These are phyloP conservation scores for Cinara cedri DNA, from an alignment of 2,888 invertebrate genomes.

Conservation along the genomic window DNA sequence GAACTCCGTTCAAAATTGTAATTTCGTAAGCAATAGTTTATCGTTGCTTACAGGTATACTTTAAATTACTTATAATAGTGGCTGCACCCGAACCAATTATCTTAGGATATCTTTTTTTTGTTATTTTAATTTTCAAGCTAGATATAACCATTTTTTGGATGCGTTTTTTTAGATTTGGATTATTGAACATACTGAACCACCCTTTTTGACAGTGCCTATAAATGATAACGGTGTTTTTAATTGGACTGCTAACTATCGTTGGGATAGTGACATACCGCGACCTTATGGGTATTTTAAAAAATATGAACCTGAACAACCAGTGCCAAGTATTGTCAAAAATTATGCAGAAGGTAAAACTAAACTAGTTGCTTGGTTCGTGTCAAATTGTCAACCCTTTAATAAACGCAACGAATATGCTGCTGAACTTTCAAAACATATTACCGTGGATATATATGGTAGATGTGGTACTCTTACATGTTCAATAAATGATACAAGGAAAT, in stretches of 20 bases:
- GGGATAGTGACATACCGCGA: constrained; percentile 93
- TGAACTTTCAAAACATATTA: constrained; percentile 82
- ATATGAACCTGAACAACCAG: constrained; percentile 66
- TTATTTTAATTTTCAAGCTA: no score
- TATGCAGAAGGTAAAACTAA: constrained; percentile 89
- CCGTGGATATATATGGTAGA: constrained; percentile 88
- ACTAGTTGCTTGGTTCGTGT: constrained; percentile 97
- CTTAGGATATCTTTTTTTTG: no score
- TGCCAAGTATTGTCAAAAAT: constrained; percentile 70
- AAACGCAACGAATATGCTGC: constrained; percentile 85
- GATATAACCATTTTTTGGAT: no score
- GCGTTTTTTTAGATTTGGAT: no score
- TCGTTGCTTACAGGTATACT: no score
- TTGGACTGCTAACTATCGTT: constrained; percentile 95
- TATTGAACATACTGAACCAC: no score
- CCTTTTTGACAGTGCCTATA: no score
- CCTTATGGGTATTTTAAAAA: constrained; percentile 93
- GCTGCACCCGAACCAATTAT: no score
- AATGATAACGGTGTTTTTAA: constrained; percentile 72
- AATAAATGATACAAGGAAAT: constrained; percentile 86
- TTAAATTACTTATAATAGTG: no score
- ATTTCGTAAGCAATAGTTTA: no score
- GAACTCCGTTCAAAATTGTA: no score
- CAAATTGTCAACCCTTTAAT: constrained; percentile 93
- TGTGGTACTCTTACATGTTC: constrained; percentile 85